These are phyloP conservation scores for Esox niger DNA, from an alignment of 2,113 vertebrate species.

Conservation along the genomic window DNA sequence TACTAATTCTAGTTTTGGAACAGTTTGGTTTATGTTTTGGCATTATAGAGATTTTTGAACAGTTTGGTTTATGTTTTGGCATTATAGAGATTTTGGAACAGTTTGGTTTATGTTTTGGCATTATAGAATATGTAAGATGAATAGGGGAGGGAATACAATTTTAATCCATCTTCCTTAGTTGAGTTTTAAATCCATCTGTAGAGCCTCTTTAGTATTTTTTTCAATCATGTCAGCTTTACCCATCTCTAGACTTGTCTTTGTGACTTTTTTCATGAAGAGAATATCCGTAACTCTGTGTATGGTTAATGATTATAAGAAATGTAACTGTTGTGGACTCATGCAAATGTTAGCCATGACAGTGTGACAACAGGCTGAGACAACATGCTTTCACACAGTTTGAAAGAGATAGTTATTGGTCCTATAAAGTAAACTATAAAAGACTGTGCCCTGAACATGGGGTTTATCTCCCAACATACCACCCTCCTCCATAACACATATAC, in stretches of 20 bases:
- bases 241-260: conserved; percentile 7
- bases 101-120: neutral
- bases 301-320: conserved; percentile 65
- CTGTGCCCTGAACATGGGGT: conserved; percentile 34
- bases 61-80: neutral
- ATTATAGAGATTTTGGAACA: conserved; percentile 3
- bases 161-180: conserved; percentile 35
- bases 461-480: conserved; percentile 34
- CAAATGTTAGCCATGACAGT: conserved; percentile 39
- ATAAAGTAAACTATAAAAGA: conserved; percentile 60
- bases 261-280: conserved; percentile 37
- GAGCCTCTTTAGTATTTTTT: conserved; percentile 32
- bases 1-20: neutral
- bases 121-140: neutral
- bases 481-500: conserved; percentile 3
- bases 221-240: conserved; percentile 34
- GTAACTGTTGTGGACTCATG: conserved; percentile 44
- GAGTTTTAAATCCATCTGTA: conserved; percentile 28
- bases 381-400: conserved; percentile 41
- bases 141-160: conserved; percentile 45
- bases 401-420: conserved; percentile 62
- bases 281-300: conserved; percentile 48
- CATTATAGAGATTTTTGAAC: conserved; percentile 5
- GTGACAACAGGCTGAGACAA: neutral
- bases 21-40: neutral